Evolutionary conservation across 1,140 invertebrate genomes (phyloP).

Genomic region (Caenorhabditis brenneri): DNA sequence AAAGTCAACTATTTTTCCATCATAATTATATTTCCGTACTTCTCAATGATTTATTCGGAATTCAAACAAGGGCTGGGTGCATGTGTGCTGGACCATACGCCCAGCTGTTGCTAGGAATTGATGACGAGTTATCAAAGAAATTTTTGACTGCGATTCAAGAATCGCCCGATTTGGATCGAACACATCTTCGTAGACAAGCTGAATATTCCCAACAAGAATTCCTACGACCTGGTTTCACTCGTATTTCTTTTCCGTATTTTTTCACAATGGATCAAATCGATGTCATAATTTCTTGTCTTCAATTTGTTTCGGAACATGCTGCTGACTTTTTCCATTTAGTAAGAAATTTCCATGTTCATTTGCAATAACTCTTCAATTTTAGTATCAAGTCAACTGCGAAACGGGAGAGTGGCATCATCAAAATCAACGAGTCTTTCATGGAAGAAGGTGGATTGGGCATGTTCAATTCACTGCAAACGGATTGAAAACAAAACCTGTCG

Average conservation of each 20-base stretch:
- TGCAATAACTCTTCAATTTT: neutral
- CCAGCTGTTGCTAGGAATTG: constrained; percentile 83
- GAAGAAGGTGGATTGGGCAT: constrained; percentile 82
- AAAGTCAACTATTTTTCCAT: constrained; percentile 81
- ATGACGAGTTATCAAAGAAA: constrained; percentile 73
- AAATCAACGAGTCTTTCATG: constrained; percentile 80
- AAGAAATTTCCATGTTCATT: constrained; percentile 71
- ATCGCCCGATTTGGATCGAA: constrained; percentile 74
- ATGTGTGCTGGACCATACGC: constrained; percentile 85
- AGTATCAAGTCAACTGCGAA: constrained; percentile 76
- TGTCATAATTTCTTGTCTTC: constrained; percentile 83
- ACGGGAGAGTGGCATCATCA: constrained; percentile 88
- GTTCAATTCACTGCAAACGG: constrained; percentile 80
- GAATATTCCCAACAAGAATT: constrained; percentile 79
- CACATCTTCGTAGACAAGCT: constrained; percentile 75
- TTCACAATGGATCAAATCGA: constrained; percentile 80
- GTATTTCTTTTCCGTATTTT: constrained; percentile 85
- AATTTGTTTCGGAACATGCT: constrained; percentile 86
- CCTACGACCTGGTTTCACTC: constrained; percentile 83
- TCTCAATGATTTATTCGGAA: constrained; percentile 88
- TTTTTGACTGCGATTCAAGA: constrained; percentile 51
- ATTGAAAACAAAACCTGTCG: constrained; percentile 73
- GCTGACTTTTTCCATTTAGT: constrained; percentile 89
- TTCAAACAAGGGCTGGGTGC: constrained; percentile 85
- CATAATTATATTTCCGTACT: constrained; percentile 87